Percentiles rank a stretch among this genome's conserved stretches.
Evolutionary conservation across 2,888 invertebrate species (phyloP).

Genomic region (Dascillus cervinus): DNA sequence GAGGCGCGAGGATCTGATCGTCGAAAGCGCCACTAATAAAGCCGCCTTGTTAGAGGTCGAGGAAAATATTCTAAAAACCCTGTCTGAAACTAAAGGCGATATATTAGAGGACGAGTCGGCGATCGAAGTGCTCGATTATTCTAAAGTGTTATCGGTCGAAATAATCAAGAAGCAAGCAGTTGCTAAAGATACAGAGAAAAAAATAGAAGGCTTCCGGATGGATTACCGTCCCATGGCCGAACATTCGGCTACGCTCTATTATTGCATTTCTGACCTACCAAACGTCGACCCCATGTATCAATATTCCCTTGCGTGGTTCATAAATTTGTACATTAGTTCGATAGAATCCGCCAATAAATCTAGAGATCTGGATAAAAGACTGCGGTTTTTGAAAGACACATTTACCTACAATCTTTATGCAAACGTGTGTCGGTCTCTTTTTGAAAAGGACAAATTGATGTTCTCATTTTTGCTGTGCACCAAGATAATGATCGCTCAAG

Average conservation of each 20-base stretch:
- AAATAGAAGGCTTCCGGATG: conserved; percentile 65
- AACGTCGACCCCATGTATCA: conserved; percentile 87
- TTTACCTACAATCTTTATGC: conserved; percentile 75
- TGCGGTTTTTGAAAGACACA: conserved; percentile 63
- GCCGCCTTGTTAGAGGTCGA: conserved; percentile 77
- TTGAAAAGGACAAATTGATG: conserved; percentile 77
- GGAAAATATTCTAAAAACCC: conserved; percentile 77
- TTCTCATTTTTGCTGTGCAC: conserved; percentile 75
- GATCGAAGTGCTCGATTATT: conserved; percentile 79
- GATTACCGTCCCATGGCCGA: conserved; percentile 72
- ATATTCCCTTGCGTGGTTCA: conserved; percentile 81
- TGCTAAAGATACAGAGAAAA: conserved; percentile 70
- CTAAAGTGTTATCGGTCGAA: conserved; percentile 72
- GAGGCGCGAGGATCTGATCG: conserved; percentile 68
- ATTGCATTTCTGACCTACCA: conserved; percentile 74
- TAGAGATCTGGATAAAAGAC: conserved; percentile 60
- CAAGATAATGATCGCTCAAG: conserved; percentile 54
- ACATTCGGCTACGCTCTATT: conserved; percentile 73
- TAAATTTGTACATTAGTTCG: conserved; percentile 69
- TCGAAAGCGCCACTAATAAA: conserved; percentile 73
- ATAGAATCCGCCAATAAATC: conserved; percentile 69
- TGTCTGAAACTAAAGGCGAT: conserved; percentile 76
- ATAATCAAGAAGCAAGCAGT: conserved; percentile 76
- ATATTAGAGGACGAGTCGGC: conserved; percentile 88
- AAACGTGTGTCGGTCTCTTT: conserved; percentile 76